phyloP scores from a whole-genome alignment of 2,113 vertebrate species.

The Nesogale talazaci region DNA sequence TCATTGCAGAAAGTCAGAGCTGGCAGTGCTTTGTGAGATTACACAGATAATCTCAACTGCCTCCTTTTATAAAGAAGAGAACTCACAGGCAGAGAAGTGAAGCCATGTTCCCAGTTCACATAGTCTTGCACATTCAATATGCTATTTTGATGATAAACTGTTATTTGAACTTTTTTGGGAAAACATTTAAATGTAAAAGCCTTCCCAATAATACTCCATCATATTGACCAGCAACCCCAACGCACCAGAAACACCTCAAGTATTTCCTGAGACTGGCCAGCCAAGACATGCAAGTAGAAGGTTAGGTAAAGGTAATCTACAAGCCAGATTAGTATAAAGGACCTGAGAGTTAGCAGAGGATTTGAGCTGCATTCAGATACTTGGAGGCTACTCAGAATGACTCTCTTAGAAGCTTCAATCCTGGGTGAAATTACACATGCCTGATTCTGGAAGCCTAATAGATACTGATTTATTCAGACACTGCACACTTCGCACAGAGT shows the following conservation, averaged over 20 bases:
- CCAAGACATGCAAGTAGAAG: neutral
- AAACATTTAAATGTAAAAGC: constrained; percentile 3
- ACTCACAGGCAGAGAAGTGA: neutral
- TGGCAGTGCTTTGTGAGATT: neutral
- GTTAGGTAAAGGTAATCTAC: neutral
- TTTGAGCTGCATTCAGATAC: neutral
- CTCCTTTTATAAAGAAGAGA: constrained; percentile 18
- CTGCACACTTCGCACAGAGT: neutral
- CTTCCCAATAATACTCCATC: neutral
- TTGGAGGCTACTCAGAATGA: neutral
- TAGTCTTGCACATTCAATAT: neutral
- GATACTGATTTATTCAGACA: neutral
- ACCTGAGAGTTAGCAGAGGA: neutral
- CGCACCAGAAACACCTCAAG: neutral
- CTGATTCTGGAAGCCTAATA: neutral
- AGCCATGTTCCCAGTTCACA: constrained; percentile 10
- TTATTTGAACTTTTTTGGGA: constrained; percentile 40
- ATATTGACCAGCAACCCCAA: neutral
- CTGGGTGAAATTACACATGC: neutral
- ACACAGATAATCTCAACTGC: neutral
- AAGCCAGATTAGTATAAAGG: constrained; percentile 1
- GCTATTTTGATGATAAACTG: neutral
- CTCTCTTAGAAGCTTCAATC: neutral
- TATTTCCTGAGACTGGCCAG: neutral
- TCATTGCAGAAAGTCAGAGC: neutral